Evolutionary conservation across 2,888 invertebrate species (phyloP).

Genomic region (Erynnis tages): DNA sequence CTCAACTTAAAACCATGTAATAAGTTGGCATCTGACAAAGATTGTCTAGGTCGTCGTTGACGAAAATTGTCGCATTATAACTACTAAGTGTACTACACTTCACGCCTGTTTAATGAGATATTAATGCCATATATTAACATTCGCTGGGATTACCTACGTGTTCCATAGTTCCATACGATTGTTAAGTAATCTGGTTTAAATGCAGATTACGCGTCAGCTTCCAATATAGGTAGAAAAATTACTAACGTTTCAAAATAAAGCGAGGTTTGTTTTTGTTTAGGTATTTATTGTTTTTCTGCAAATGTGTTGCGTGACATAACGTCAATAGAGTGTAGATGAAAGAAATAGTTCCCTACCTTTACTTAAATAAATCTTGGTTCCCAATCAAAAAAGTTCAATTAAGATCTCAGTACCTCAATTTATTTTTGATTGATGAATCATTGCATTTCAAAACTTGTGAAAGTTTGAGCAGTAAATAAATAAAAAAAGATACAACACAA

Average conservation of each 20-base stretch:
- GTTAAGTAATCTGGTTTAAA: constrained; percentile 14
- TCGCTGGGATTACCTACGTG: constrained; percentile 6
- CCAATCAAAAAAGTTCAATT: too few species aligned
- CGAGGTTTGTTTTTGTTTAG: background rate
- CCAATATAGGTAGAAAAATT: background rate
- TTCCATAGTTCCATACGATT: constrained; percentile 1
- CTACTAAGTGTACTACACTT: too few species aligned
- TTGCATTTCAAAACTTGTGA: too few species aligned
- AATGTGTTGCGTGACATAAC: too few species aligned
- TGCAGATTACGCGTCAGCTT: background rate
- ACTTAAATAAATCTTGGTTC: too few species aligned
- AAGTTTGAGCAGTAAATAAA: too few species aligned
- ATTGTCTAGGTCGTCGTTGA: background rate
- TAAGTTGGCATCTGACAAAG: background rate
- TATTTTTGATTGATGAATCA: too few species aligned
- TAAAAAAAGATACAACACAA: too few species aligned
- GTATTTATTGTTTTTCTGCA: too few species aligned
- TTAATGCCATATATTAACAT: background rate
- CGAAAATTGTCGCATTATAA: background rate
- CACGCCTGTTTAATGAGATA: background rate
- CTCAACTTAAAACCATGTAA: background rate
- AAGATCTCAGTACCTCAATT: too few species aligned
- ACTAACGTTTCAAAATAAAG: constrained; percentile 1
- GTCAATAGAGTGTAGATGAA: too few species aligned
- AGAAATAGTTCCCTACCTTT: too few species aligned